Base-by-base conservation (phyloP, 2,797 vertebrate species). In the Sylvilagus floridanus region DNA sequence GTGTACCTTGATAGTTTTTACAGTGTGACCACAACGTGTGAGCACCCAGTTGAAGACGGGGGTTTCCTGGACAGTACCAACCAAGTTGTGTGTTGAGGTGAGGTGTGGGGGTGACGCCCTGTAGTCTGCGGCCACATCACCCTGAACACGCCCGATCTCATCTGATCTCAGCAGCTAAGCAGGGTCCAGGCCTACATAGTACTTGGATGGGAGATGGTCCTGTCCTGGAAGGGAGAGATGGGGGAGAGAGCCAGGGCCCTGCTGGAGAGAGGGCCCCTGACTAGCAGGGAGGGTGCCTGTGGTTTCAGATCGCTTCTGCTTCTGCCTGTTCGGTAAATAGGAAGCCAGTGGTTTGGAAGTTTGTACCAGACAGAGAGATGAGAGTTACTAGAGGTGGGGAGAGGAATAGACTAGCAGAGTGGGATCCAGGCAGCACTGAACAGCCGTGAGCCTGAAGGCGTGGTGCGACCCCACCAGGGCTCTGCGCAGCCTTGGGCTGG, bases 201-300 rank as follows among this genome's bases (percentile, higher is more conserved):
- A 47, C 42, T 47, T 47, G 42, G 62, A 62, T 26, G 19, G 19
- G n/a, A 42, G n/a, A n/a, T 1, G 24, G n/a, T 52, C 0, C 10
- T 42, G 14, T 22, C 35, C 8, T 5, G 32, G 35, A 35, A 52
- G 28, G 12, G 54, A 37, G 19, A 22, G 35, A 11, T 37, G 4
- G 54, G 28, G 28, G 19, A 47, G 22, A 24, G 19, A 13, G 35
- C 19, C 19, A 6, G 24, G n/a, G 4, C 32, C 7, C 7, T 24
- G 7, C 24, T 0, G 11, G 8, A 0, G 1, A n/a, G 54, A 8
- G 5, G 17, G 2, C 8, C 42, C 42, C 8, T 47, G 42, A 8
- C 42, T 47, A 47, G 42, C 0, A 0, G 19, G 60, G 42, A 13
- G 13, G 79, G 17, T 19, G 19, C 30, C 19, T 52, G 8, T 47